Conservation (phyloP, 2,113 vertebrate species). For the Sakesphorus luctuosus region DNA sequence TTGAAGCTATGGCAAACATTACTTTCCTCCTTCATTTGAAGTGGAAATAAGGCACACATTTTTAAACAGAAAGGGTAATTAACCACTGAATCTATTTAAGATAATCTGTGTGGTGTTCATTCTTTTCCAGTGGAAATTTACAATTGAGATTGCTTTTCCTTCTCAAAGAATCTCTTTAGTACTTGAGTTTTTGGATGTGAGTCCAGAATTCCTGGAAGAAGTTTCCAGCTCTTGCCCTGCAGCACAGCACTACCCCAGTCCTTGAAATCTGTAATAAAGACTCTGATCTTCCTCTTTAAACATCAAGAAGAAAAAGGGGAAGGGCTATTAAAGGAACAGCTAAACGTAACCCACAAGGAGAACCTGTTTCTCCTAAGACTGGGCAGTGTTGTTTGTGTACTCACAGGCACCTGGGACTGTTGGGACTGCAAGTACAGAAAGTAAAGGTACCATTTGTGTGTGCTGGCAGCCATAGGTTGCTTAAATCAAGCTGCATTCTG, state of each 20-base stretch:
- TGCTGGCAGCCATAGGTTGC: neutral
- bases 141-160: constrained; percentile 48
- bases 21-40: constrained; percentile 62
- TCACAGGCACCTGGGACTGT: neutral
- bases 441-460: neutral
- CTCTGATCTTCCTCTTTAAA: neutral
- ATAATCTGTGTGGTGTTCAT: constrained; percentile 29
- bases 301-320: neutral
- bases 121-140: constrained; percentile 54
- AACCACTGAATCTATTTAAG: constrained; percentile 66
- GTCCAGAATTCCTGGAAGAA: neutral
- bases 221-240: neutral
- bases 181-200: neutral
- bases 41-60: constrained; percentile 64
- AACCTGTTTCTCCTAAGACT: neutral
- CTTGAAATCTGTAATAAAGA: neutral
- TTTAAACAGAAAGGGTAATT: constrained; percentile 69
- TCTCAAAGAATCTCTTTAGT: neutral
- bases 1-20: constrained; percentile 52
- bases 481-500: neutral
- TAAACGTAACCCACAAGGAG: neutral
- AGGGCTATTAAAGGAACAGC: neutral
- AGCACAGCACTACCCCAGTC: neutral
- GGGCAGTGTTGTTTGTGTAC: neutral
- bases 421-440: neutral